Percentiles rank a stretch among this genome's conserved stretches.
phyloP scores from a whole-genome alignment of 2,797 vertebrate genomes.

The Lithobates pipiens region DNA sequence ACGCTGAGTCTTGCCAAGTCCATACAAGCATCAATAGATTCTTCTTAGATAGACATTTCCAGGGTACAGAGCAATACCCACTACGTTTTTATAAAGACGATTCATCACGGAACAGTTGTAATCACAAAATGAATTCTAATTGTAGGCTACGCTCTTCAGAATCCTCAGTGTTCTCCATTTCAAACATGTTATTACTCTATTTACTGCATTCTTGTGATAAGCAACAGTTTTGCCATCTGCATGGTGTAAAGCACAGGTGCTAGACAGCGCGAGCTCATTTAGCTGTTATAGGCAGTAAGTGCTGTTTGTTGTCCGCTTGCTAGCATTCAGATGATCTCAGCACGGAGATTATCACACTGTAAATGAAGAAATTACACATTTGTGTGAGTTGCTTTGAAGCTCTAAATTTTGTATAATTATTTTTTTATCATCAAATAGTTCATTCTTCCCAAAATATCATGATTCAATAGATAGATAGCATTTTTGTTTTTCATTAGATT shows the following conservation, averaged over 20 bases:
- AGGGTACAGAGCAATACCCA: conserved; percentile 5
- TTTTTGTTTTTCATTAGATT: not conserved
- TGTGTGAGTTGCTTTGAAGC: not conserved
- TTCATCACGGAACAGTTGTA: conserved; percentile 21
- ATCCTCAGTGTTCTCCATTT: conserved; percentile 24
- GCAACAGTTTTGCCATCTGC: conserved; percentile 55
- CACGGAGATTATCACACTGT: conserved; percentile 37
- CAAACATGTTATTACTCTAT: conserved; percentile 44
- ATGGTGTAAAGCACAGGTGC: conserved; percentile 52
- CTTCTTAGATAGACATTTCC: not conserved
- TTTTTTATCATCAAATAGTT: conserved; percentile 10
- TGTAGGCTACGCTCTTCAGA: conserved; percentile 29
- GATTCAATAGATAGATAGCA: not conserved
- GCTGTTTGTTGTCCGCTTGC: conserved; percentile 34
- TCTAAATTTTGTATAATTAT: not conserved
- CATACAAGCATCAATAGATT: conserved; percentile 20
- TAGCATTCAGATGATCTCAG: conserved; percentile 34
- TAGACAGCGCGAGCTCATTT: conserved; percentile 20
- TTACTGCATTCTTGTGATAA: conserved; percentile 32
- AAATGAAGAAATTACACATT: conserved; percentile 36
- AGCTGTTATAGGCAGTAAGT: conserved; percentile 24
- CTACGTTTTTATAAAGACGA: conserved; percentile 23
- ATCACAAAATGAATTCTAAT: conserved; percentile 54
- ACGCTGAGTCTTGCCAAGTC: not conserved
- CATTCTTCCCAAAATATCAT: not conserved